Base-by-base conservation (phyloP, 2,797 vertebrate species). In the Helicolenus hilgendorfi region DNA sequence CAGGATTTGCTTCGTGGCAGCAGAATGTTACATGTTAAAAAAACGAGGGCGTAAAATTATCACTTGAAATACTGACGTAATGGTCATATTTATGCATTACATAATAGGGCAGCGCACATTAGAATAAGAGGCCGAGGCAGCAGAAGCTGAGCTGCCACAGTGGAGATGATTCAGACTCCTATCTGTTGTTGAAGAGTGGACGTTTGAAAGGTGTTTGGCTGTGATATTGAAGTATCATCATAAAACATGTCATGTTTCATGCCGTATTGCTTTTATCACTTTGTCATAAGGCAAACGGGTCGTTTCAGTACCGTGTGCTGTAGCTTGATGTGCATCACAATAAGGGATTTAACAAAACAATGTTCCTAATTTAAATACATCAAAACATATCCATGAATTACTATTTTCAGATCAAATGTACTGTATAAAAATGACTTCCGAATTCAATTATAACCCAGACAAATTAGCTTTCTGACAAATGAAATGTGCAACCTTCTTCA, bases 41-140 rank as follows among this genome's bases (percentile, higher is more conserved):
- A 35, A 84, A 84, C 3, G 55, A 90, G 80, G 85, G 83, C 31
- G 41, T 81, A 80, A 90, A 92, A 92, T 81, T n/a, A 87, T 77
- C 84, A 91, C 76, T 91, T 90, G 79, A 83, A 94, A 92, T 64
- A 59, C 88, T 93, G 91, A 93, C 65, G 85, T 94, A 92, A 93
- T 83, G 86, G 68, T 94, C 86, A 92, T 87, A 91, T 90, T 91
- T 89, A 85, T 72, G 68, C 56, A 87, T 95, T 95, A 94, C 80
- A 88, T 94, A 95, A 95, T 72, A 91, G 79, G 86, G 73, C 89
- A 85, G 79, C 26, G 27, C 83, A 94, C 73, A 93, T 86, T 89
- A 93, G 72, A 94, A 80, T 84, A 88, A 86, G 75, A 88, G 79
- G 91, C 86, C 72, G 79, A 85, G 92, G 90, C 79, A 85, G 87